A percentile compares a stretch with the other conserved stretches of the same genome.
Conservation (phyloP, 1,140 invertebrate genomes). For the Rhyacophila brunnea region DNA sequence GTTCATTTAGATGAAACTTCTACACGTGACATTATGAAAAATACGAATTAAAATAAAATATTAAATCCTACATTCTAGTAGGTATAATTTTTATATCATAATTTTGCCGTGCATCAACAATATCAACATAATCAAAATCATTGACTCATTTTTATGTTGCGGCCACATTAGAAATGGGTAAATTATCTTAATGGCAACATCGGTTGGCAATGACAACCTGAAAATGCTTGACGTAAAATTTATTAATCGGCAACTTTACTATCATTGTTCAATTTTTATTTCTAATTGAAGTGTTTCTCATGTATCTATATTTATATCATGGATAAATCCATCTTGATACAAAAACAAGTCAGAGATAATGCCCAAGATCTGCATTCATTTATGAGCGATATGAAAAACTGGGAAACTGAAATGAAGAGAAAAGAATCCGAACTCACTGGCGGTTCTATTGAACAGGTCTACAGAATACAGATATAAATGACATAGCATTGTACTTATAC, state of each 20-base stretch:
- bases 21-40: no score
- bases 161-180: no score
- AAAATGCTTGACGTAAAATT: conserved; percentile 27
- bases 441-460: conserved; percentile 14
- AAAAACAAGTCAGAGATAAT: conserved; percentile 72
- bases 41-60: no score
- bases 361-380: conserved; percentile 69
- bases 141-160: no score
- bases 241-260: conserved; percentile 15
- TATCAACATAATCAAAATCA: no score
- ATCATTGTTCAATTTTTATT: conserved; percentile 6
- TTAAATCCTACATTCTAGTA: no score
- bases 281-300: conserved; percentile 1
- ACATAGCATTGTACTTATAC: no score
- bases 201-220: conserved; percentile 29
- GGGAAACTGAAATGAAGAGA: conserved; percentile 81
- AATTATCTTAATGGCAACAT: conserved; percentile 17
- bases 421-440: conserved; percentile 63
- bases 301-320: conserved; percentile 27
- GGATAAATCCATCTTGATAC: conserved; percentile 54
- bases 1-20: no score
- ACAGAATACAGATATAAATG: no score
- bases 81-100: no score
- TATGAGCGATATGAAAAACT: conserved; percentile 74
- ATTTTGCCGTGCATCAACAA: no score